Base-by-base conservation (phyloP, 2,888 invertebrate species). In the Tiphia femorata region DNA sequence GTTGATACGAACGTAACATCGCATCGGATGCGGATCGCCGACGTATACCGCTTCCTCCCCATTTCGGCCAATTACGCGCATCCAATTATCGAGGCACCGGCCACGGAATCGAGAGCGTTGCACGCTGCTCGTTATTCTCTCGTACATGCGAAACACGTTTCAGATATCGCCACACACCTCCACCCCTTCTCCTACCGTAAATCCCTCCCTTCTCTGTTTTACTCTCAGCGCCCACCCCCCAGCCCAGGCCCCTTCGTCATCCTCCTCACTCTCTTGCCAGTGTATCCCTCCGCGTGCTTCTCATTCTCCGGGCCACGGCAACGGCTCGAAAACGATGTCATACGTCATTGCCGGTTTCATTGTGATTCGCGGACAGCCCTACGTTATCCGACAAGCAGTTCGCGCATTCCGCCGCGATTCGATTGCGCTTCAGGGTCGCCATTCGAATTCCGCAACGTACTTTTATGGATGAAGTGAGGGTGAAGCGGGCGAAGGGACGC, bases 1-100 rank as follows among this genome's bases (percentile, higher is more conserved):
- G n/a, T n/a, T n/a, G n/a, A 37, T 38, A 16, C 37, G 38, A 50
- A 43, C 41, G 54, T 44, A 40, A 29, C 49, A 49, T 33, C n/a
- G n/a, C n/a, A n/a, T n/a, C 52, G 41, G 50, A 52, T 59, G 50
- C 42, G 48, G 50, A 52, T 53, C 42, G 37, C 40, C 12, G 40
- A 30, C 41, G 50, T 25, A 62, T 49, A 60, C 40, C 33, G 48
- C 50, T 57, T 53, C 58, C 38, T 47, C 65, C 58, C 70, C 60
- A 75, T 75, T 72, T 75, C 67, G 67, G 65, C 67, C 75, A 75
- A 75, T 75, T 75, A 75, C 72, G 69, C 52, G 73, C 63, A 70
- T 75, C 75, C 73, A 73, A 75, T 73, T 75, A 75, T 75, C 73
- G 73, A 62, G 57, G 53, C 58, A 62, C 35, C 59, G 58, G 60